A percentile compares a stretch with the other conserved stretches of the same genome.
Evolutionary conservation across 1,140 invertebrate species (phyloP).

Genomic region (Pseudachorutes palmiensis): DNA sequence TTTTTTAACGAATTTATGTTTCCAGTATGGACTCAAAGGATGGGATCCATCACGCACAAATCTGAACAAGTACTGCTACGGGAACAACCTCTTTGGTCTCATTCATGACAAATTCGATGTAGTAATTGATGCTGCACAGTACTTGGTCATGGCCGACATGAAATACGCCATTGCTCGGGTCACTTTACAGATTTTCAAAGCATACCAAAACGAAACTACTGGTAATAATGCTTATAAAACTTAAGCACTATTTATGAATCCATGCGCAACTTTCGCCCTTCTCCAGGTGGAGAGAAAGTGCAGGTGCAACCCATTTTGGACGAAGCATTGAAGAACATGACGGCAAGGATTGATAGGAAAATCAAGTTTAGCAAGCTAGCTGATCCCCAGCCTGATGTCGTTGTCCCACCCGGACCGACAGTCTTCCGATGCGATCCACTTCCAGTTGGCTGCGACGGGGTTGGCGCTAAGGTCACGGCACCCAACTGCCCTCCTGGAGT

Average conservation of each 20-base stretch:
- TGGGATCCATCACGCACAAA: conserved; percentile 17
- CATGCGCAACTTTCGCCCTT: background rate
- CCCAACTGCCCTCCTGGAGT: conserved; percentile 4
- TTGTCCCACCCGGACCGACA: background rate
- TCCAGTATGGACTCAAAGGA: background rate
- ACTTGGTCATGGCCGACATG: conserved; percentile 17
- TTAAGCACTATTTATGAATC: background rate
- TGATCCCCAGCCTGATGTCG: background rate
- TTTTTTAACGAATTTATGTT: background rate
- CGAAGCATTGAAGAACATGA: background rate
- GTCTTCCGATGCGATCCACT: conserved; percentile 5
- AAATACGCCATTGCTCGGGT: conserved; percentile 12
- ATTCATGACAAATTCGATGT: conserved; percentile 23
- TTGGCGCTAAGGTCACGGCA: background rate
- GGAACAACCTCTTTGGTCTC: conserved; percentile 19
- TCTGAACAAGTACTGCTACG: conserved; percentile 21
- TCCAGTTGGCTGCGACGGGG: background rate
- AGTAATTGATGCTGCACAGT: conserved; percentile 20
- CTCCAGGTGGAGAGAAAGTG: background rate
- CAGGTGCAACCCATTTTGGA: background rate
- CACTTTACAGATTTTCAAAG: background rate
- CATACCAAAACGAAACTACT: background rate
- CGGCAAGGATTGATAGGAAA: background rate
- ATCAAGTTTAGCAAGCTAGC: conserved; percentile 1
- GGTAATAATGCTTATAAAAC: background rate